Conservation (phyloP, 2,888 invertebrate genomes). For the Hemaris fuciformis region DNA sequence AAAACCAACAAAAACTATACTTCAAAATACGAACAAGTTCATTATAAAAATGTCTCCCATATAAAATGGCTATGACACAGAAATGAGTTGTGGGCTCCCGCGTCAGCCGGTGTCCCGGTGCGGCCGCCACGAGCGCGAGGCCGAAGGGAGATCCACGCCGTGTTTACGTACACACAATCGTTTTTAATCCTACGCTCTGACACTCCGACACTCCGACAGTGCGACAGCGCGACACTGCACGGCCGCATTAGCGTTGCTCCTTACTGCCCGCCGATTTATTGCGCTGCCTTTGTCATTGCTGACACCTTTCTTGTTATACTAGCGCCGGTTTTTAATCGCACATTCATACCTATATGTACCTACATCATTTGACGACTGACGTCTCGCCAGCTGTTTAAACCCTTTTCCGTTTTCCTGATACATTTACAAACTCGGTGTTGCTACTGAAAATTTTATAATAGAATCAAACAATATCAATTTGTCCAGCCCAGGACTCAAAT, state of each 20-base stretch:
- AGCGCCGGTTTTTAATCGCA: background rate
- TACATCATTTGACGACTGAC: no score
- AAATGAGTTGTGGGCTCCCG: background rate
- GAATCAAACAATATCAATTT: no score
- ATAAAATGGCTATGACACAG: constrained; percentile 5
- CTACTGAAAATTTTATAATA: no score
- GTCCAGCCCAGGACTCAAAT: no score
- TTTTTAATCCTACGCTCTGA: constrained; percentile 29
- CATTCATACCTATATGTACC: background rate
- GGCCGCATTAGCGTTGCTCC: constrained; percentile 31
- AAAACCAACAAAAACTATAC: no score
- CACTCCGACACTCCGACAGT: constrained; percentile 7
- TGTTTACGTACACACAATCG: constrained; percentile 24
- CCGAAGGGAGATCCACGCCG: constrained; percentile 4
- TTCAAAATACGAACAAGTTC: no score
- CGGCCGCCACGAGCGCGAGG: background rate
- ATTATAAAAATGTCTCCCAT: background rate
- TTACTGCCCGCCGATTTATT: constrained; percentile 17
- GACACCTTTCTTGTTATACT: background rate
- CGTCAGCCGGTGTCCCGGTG: constrained; percentile 5
- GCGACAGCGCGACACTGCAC: background rate
- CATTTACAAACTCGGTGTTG: no score
- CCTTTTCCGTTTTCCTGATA: no score
- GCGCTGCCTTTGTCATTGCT: background rate
- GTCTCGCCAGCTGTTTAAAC: no score